Evolutionary conservation across 2,888 invertebrate genomes (phyloP), one percentile per base, ranked within the genome.

Genomic region (Pristionchus japonicus): DNA sequence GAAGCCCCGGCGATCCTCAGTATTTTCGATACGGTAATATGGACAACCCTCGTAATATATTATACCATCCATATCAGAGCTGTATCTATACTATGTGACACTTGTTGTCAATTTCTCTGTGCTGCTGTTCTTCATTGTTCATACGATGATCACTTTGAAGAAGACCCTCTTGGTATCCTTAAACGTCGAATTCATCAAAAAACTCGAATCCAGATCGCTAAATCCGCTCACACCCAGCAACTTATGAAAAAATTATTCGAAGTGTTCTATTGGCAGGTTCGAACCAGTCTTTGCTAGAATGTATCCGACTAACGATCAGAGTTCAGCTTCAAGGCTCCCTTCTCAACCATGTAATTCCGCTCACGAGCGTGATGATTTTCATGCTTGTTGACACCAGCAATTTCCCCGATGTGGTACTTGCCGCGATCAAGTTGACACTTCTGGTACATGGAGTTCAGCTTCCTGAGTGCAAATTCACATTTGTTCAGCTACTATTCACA

Each of bases 311-410:
- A 17, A 70, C 20, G 20, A 70, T 7, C 20, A 70, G 3, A 31
- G 9, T 37, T 70, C 37, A 70, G 70, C 70, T 70, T 13, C 34
- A 70, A 27, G 37, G 70, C 4, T 70, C 70, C 3, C 6, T 70
- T 4, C 34, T 70, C 2, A 70, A 70, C 37, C 70, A 70, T 70
- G 70, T 70, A 37, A 34, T 70, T 37, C 70, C 70, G 20, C 70
- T 70, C 70, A 70, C 70, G 20, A 70, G 37, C 15, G 70, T 70
- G 34, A 70, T 70, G 70, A 70, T 70, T 6, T 70, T 70, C 70
- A 37, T 70, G 37, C 17, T 37, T 31, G 31, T 70, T 17, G 37
- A 70, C 70, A 70, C 70, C 70, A 37, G 31, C 20, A 34, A 37
- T 70, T 70, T 70, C 70, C 70, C 70, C 37, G 34, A 7, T 37